These are phyloP conservation scores for Leucoptera coffeella DNA, from an alignment of 2,888 invertebrate genomes.

Conservation along the genomic window DNA sequence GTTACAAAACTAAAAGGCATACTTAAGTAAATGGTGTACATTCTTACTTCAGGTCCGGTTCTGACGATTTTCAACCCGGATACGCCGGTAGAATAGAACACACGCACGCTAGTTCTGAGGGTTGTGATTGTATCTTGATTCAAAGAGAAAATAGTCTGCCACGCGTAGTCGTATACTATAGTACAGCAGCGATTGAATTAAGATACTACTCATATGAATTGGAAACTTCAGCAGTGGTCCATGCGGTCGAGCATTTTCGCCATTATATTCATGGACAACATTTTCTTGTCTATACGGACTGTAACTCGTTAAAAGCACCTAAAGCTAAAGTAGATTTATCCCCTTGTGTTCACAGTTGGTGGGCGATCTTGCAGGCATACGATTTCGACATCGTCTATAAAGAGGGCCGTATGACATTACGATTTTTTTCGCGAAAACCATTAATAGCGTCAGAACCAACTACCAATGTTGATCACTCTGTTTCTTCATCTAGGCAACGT, in stretches of 20 bases:
- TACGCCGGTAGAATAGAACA: conserved; percentile 1
- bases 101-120: conserved; percentile 3
- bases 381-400: conserved; percentile 5
- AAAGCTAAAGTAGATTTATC: conserved; percentile 1
- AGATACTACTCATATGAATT: conserved; percentile 5
- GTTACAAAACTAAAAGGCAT: too few species aligned
- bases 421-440: conserved; percentile 3
- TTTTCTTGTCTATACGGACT: conserved; percentile 2
- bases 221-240: conserved; percentile 7
- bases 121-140: conserved; percentile 1
- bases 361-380: conserved; percentile 5
- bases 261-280: conserved; percentile 3
- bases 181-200: conserved; percentile 1
- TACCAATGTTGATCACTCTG: too few species aligned
- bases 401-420: conserved; percentile 3
- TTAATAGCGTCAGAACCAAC: too few species aligned
- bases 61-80: conserved; percentile 3
- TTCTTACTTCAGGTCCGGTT: neutral
- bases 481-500: too few species aligned
- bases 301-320: conserved; percentile 3
- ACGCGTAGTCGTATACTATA: conserved; percentile 2
- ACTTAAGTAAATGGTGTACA: neutral
- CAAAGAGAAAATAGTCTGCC: neutral
- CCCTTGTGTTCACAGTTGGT: conserved; percentile 5
- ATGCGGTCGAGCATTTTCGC: conserved; percentile 3